phyloP scores from a whole-genome alignment of 2,888 invertebrate genomes.

The Auanema sp. region DNA sequence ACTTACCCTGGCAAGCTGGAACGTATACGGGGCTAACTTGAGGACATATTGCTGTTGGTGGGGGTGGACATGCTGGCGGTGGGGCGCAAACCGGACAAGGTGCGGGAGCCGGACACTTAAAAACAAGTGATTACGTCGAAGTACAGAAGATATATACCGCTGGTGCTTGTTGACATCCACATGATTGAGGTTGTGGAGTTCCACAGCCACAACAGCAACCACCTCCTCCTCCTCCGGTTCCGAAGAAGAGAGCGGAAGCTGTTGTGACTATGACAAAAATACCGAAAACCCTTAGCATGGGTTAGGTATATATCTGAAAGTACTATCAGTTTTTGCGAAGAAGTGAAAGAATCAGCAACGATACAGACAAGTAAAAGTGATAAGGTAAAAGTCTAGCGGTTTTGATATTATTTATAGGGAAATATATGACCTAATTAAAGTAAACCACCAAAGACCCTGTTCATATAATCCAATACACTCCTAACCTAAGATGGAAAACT shows the following conservation, averaged over 20 bases:
- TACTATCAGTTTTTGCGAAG: no score
- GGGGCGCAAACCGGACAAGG: constrained; percentile 33
- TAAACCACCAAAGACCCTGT: no score
- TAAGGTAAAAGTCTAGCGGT: no score
- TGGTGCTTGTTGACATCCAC: constrained; percentile 27
- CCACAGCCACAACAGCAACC: constrained; percentile 47
- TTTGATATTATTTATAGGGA: no score
- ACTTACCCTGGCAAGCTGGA: constrained; percentile 11
- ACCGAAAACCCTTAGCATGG: constrained; percentile 5
- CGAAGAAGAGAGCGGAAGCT: constrained; percentile 21
- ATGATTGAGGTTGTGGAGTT: constrained; percentile 39
- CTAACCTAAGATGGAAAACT: no score
- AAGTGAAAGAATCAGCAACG: no score
- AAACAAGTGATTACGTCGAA: neutral
- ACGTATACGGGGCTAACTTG: constrained; percentile 40
- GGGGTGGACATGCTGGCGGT: constrained; percentile 40
- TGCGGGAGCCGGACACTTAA: constrained; percentile 22
- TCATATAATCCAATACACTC: no score
- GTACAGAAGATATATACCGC: neutral
- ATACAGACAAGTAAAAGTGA: no score
- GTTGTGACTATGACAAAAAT: constrained; percentile 1
- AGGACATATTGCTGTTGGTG: constrained; percentile 38
- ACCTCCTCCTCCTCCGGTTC: constrained; percentile 31
- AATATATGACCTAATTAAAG: no score
- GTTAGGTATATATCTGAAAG: no score